These are phyloP conservation scores for Leptinotarsa peninsularis DNA, from an alignment of 2,888 invertebrate species.

Conservation along the genomic window DNA sequence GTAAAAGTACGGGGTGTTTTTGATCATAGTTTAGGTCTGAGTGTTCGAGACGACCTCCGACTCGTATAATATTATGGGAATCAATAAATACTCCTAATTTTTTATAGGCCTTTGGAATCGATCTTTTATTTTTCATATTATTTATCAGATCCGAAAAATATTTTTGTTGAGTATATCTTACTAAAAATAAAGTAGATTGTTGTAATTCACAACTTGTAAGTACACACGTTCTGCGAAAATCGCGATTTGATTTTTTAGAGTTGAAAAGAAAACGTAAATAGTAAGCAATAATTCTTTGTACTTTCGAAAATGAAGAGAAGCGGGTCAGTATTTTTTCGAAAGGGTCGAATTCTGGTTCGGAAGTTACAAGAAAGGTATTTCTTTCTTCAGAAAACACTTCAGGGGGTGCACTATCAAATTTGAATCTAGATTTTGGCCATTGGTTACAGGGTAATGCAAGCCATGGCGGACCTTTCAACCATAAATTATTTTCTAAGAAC, in stretches of 20 bases:
- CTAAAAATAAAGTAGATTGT: no score
- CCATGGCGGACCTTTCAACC: background rate
- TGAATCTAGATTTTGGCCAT: constrained; percentile 1
- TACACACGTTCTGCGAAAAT: no score
- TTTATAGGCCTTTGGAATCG: no score
- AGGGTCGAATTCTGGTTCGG: background rate
- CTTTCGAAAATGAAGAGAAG: background rate
- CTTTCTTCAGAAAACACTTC: background rate
- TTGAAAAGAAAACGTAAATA: background rate
- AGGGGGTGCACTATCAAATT: background rate
- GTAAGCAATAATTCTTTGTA: constrained; percentile 1
- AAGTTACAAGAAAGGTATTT: background rate
- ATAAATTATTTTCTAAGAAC: background rate
- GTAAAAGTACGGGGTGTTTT: no score
- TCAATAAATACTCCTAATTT: background rate
- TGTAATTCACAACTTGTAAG: no score
- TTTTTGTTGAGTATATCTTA: no score
- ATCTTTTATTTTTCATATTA: no score
- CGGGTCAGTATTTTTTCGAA: background rate
- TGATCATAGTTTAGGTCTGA: no score
- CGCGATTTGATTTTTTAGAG: background rate
- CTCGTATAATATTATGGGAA: background rate
- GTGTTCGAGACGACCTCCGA: no score
- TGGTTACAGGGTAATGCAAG: background rate
- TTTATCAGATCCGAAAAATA: no score